phyloP scores from a whole-genome alignment of 2,888 invertebrate genomes.

The Elmis aenea region DNA sequence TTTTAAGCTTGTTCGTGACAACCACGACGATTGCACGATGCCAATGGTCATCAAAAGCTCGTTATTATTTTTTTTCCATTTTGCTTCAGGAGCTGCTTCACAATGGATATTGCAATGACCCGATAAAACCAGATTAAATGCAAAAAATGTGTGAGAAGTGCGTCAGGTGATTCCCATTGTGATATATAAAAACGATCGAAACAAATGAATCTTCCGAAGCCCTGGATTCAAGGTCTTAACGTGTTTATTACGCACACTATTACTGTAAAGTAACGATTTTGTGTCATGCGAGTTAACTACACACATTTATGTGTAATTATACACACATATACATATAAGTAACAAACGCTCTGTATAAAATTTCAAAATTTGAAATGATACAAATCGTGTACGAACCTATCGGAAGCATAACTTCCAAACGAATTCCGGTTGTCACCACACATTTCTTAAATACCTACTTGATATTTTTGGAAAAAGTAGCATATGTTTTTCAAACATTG shows the following conservation, averaged over 20 bases:
- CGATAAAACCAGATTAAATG: constrained; percentile 18
- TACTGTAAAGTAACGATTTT: too few species aligned
- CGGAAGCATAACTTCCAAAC: too few species aligned
- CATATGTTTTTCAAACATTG: too few species aligned
- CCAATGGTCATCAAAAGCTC: constrained; percentile 15
- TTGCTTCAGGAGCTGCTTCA: constrained; percentile 11
- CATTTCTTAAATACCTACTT: too few species aligned
- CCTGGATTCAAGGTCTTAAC: constrained; percentile 5
- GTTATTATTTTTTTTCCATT: constrained; percentile 14
- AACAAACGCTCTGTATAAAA: too few species aligned
- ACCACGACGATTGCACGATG: not conserved
- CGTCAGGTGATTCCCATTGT: constrained; percentile 19
- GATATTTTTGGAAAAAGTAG: too few species aligned
- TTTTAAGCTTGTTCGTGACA: not conserved
- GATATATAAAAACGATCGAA: constrained; percentile 12
- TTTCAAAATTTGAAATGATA: too few species aligned
- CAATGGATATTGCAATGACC: constrained; percentile 15
- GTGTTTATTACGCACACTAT: constrained; percentile 10
- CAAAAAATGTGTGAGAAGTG: constrained; percentile 18
- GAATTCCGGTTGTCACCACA: too few species aligned
- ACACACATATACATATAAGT: too few species aligned
- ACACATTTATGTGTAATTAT: too few species aligned
- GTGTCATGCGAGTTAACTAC: too few species aligned
- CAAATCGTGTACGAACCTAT: too few species aligned
- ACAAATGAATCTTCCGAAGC: constrained; percentile 14